phyloP scores from a whole-genome alignment of 2,888 invertebrate species.

The Mimumesa dahlbomi region DNA sequence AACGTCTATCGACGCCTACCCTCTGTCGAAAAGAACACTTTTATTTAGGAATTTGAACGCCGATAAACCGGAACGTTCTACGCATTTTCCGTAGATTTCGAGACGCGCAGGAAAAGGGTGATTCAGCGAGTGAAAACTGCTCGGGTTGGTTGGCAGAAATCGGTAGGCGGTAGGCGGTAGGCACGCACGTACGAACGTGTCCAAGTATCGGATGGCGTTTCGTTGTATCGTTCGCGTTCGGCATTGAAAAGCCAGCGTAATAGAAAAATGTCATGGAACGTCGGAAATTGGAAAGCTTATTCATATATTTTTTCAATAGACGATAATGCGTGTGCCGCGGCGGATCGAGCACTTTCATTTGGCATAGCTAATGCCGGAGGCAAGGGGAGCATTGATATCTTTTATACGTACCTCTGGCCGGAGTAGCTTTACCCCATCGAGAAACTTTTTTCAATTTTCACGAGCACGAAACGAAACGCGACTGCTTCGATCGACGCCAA shows the following conservation, averaged over 20 bases:
- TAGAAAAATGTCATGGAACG: constrained; percentile 79
- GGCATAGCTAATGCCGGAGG: constrained; percentile 70
- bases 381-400: constrained; percentile 1
- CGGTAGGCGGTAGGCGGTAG: constrained; percentile 48
- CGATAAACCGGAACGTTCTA: too few species aligned
- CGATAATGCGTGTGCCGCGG: constrained; percentile 49
- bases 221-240: constrained; percentile 75
- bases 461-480: background rate
- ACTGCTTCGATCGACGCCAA: background rate
- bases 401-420: background rate
- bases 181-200: constrained; percentile 67
- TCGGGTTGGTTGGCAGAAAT: too few species aligned
- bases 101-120: too few species aligned
- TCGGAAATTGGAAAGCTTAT: constrained; percentile 80
- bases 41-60: too few species aligned
- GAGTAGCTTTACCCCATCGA: background rate
- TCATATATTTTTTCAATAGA: constrained; percentile 77
- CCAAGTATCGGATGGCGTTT: constrained; percentile 78
- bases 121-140: too few species aligned
- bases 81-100: too few species aligned
- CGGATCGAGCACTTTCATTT: constrained; percentile 72
- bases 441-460: too few species aligned
- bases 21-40: too few species aligned
- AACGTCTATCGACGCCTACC: too few species aligned
- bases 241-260: constrained; percentile 76